Base-by-base conservation (phyloP, 2,888 invertebrate species). In the Adelognathus sp. region DNA sequence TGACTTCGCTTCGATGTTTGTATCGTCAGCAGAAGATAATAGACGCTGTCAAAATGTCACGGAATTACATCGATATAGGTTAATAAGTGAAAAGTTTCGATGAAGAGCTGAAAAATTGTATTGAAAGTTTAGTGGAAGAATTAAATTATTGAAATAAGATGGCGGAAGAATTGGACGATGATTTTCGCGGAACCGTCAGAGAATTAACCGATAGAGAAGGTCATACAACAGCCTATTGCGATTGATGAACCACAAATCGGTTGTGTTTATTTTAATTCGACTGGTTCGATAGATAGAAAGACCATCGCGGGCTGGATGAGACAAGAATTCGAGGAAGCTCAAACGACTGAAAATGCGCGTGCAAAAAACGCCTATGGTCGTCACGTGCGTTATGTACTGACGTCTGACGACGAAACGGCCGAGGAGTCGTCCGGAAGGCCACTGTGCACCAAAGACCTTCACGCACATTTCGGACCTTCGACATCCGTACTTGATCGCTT, bases 251-350 rank as follows among this genome's bases (percentile, higher is more conserved):
- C 39, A 24, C 3, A 11, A 24, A 41, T 31, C 1, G 16, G 7
- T 14, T 16, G 36, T 52, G 18, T 9, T 39, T 27, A 60, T 24
- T 14, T 24, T 36, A 50, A 60, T 41, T 21, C 1, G 7, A n/a
- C 18, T 33, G 0, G 29, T 11, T 44, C 31, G 33, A 56, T 29
- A 82, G 81, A 82, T 44, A 75, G 66, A 16, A 76, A 71, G 14
- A 73, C 77, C 18, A 72, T 81, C 9, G 76, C 73, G 6, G 80
- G 79, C 39, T 81, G 76, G 78, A 44, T 79, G n/a, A 73, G 72
- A 54, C 58, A 74, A 41, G 60, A 72, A n/a, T 63, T 70, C 50
- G 76, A 74, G 14, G 80, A 81, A 7, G 60, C 54, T 4, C 67
- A 72, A 29, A 67, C 46, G 1, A 44, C 46, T 41, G 76, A 80